Conservation (phyloP, 64 coral and sea anemone species). For the Pocillopora verrucosa region DNA sequence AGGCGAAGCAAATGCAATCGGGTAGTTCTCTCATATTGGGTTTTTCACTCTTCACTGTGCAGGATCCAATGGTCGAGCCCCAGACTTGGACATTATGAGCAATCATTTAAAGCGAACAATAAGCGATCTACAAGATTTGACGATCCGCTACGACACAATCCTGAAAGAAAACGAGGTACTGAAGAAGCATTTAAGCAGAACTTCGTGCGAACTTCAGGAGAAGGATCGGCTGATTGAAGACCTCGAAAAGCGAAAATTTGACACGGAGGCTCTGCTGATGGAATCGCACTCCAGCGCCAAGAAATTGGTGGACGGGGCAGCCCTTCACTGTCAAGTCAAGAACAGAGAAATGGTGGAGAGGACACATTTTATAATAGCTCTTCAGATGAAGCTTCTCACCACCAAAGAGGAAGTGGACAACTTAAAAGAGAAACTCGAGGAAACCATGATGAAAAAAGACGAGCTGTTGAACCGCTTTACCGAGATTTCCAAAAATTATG, state of each 20-base stretch:
- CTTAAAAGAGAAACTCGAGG: slow-evolving; percentile 58
- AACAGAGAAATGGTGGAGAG: slow-evolving; percentile 72
- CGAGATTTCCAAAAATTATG: slow-evolving; percentile 73
- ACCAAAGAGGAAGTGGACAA: slow-evolving; percentile 76
- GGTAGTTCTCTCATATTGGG: neutral
- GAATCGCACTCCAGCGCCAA: slow-evolving; percentile 71
- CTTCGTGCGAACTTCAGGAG: slow-evolving; percentile 42
- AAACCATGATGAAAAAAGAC: slow-evolving; percentile 45
- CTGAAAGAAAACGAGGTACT: slow-evolving; percentile 64
- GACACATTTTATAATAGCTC: slow-evolving; percentile 85
- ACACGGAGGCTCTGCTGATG: slow-evolving; percentile 64
- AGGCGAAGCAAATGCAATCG: neutral
- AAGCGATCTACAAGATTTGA: slow-evolving; percentile 82
- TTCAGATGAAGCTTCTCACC: slow-evolving; percentile 83
- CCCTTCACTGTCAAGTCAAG: slow-evolving; percentile 53
- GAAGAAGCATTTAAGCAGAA: slow-evolving; percentile 55
- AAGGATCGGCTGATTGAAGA: slow-evolving; percentile 63
- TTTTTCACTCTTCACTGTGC: neutral
- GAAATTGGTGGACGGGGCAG: slow-evolving; percentile 59
- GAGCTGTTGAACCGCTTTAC: slow-evolving; percentile 57
- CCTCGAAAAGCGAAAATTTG: slow-evolving; percentile 72
- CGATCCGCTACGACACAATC: slow-evolving; percentile 76
- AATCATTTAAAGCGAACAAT: slow-evolving; percentile 81
- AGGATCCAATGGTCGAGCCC: slow-evolving; percentile 9
- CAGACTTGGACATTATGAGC: slow-evolving; percentile 88